Conservation (phyloP, 2,113 vertebrate genomes). For the Osmerus mordax region DNA sequence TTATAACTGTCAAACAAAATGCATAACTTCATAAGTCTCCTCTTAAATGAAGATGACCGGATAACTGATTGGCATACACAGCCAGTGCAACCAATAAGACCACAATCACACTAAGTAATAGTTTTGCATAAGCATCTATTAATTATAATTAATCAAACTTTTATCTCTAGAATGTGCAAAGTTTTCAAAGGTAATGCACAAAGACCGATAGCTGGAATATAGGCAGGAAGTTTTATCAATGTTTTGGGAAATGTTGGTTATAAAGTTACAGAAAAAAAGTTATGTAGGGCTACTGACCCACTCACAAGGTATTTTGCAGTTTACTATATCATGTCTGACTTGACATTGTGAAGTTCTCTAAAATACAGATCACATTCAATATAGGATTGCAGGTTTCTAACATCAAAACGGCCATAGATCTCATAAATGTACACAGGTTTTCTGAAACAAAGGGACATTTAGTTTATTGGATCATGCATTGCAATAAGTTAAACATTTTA, state of each 20-base stretch:
- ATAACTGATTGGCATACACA: too few species aligned
- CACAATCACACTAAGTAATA: too few species aligned
- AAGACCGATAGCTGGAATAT: background rate
- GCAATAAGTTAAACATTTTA: background rate
- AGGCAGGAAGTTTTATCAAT: background rate
- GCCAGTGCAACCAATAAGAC: too few species aligned
- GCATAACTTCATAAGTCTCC: too few species aligned
- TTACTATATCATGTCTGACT: constrained; percentile 66
- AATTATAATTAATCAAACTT: too few species aligned
- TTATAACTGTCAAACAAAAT: too few species aligned
- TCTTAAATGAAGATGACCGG: too few species aligned
- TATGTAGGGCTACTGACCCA: background rate
- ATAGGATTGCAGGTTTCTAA: constrained; percentile 74
- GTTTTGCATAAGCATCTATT: too few species aligned
- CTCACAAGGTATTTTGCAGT: background rate
- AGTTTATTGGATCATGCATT: background rate
- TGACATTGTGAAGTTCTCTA: constrained; percentile 56
- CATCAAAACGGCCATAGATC: constrained; percentile 77
- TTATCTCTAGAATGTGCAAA: background rate
- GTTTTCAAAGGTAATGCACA: background rate
- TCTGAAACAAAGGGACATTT: constrained; percentile 49
- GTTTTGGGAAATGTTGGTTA: background rate
- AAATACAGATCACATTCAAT: constrained; percentile 73
- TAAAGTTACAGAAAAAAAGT: background rate
- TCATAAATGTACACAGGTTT: constrained; percentile 66